Evolutionary conservation across 2,888 invertebrate genomes (phyloP), one percentile per base, ranked within the genome.

Genomic region (Teinopalpus imperialis): DNA sequence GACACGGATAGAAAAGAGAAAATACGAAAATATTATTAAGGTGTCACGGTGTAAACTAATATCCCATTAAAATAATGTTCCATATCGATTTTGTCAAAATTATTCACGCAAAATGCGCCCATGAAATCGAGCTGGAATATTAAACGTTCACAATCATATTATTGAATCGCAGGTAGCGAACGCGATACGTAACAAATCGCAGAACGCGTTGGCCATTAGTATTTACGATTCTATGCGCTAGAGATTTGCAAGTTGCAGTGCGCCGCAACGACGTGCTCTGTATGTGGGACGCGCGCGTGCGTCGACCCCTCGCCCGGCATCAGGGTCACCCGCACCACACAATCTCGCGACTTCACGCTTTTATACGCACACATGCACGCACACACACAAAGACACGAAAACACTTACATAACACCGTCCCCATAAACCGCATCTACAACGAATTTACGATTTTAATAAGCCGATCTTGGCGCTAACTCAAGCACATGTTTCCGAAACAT

Each of bases 241-340:
- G 71, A 81, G 80, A 85, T 82, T 83, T 81, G 83, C 83, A 80
- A 81, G 69, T 60, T 70, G 70, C 66, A 61, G 56, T 60, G 59
- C 62, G 63, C 60, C 24, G 66, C 69, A 63, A 66, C 76, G 70
- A 67, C 70, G 73, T 69, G 76, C 71, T 63, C 67, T 69, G 75
- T 76, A 87, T 80, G 81, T 88, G 62, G 88, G 86, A 70, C 80
- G 78, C 58, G 70, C 62, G 78, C 77, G 88, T 67, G 66, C 86
- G 68, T 77, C 74, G 86, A 87, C 81, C 85, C 77, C 76, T 44
- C 81, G 82, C 63, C 75, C 82, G 80, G 69, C 80, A 81, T 86
- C 88, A 88, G 82, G 88, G 88, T 85, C 86, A 87, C 68, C 65
- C 55, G 51, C 63, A 66, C 64, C 31, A 10, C 32, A 23, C 43